Evolutionary conservation across 2,113 vertebrate genomes (phyloP).

Genomic region (Phalacrocorax aristotelis): DNA sequence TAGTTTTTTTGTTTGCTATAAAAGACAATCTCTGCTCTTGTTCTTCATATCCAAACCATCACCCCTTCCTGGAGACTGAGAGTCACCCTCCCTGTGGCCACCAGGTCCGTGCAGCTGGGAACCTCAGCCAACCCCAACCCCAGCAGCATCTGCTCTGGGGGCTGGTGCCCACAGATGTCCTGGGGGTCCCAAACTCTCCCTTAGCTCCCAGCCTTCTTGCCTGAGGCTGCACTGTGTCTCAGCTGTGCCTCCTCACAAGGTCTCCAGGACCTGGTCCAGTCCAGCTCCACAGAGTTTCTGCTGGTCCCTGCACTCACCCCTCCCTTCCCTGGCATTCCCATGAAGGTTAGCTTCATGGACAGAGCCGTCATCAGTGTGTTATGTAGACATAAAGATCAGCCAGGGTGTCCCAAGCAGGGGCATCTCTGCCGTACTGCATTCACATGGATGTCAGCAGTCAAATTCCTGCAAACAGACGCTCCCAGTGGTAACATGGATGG

Average conservation of each 20-base stretch:
- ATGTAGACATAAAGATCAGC: background rate
- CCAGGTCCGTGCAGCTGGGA: background rate
- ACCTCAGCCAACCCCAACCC: background rate
- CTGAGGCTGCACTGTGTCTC: background rate
- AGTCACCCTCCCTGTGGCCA: background rate
- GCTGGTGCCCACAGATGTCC: fast-evolving
- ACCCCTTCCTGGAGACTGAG: background rate
- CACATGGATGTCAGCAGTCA: background rate
- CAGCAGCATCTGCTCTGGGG: background rate
- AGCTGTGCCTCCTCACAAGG: fast-evolving
- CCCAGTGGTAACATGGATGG: background rate
- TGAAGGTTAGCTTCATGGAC: background rate
- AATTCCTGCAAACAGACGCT: background rate
- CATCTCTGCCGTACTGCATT: background rate
- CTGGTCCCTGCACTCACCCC: background rate
- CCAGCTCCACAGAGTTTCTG: background rate
- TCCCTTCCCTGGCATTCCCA: background rate
- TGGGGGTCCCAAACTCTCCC: background rate
- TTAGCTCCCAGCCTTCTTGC: background rate
- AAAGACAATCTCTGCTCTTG: background rate
- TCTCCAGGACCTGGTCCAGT: background rate
- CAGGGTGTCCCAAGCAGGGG: background rate
- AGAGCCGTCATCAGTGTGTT: background rate
- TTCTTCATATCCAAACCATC: background rate
- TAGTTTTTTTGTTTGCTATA: background rate